Conservation (phyloP, 2,888 invertebrate species). For the Glomeris marginata region DNA sequence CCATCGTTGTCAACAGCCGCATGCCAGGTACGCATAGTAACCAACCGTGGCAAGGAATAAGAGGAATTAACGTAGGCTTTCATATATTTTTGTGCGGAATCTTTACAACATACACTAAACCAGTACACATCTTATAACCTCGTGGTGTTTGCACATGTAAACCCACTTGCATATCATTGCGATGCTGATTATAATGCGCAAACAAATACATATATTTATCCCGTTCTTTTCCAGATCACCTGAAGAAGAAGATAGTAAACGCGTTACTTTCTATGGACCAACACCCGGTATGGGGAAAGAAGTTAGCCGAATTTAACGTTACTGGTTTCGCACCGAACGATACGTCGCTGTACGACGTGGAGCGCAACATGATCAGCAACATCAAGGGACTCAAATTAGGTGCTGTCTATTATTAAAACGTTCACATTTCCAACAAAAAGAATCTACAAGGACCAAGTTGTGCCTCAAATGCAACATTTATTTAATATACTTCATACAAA, state of each 20-base stretch:
- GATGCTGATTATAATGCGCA: no score
- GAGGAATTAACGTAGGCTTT: no score
- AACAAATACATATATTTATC: no score
- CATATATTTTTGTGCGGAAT: no score
- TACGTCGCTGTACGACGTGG: constrained; percentile 3
- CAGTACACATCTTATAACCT: no score
- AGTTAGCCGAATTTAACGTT: constrained; percentile 3
- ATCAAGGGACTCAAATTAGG: constrained; percentile 5
- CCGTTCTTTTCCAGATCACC: constrained; percentile 29
- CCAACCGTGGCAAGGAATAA: not conserved
- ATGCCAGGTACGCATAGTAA: constrained; percentile 37
- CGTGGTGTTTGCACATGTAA: no score
- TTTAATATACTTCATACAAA: no score
- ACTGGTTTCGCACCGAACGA: constrained; percentile 4
- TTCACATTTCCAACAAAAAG: no score
- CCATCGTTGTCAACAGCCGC: constrained; percentile 43
- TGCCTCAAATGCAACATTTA: not conserved
- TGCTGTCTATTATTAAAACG: constrained; percentile 5
- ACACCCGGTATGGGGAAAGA: not conserved
- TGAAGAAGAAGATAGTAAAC: constrained; percentile 33
- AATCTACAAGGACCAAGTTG: not conserved
- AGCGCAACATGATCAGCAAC: constrained; percentile 12
- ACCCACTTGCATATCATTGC: no score
- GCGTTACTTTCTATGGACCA: constrained; percentile 33
- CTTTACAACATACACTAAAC: no score